These are phyloP conservation scores for Eurystomus gularis DNA, from an alignment of 2,113 vertebrate species.

Conservation along the genomic window DNA sequence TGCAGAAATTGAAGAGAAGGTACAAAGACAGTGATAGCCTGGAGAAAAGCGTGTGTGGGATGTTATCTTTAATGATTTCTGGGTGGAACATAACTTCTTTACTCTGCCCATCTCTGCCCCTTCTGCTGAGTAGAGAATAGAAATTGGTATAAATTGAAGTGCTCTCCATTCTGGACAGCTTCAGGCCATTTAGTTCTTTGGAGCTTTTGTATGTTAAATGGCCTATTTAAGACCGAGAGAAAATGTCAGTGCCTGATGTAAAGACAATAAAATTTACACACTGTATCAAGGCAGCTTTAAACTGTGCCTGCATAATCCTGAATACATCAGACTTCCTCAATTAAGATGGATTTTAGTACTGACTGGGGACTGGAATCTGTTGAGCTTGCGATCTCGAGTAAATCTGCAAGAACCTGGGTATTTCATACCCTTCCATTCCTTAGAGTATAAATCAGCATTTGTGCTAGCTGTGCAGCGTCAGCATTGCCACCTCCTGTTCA, in stretches of 20 bases:
- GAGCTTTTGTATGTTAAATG: slow-evolving; percentile 16
- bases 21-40: slow-evolving; percentile 12
- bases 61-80: not conserved
- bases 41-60: not conserved
- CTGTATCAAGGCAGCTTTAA: slow-evolving; percentile 17
- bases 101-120: not conserved
- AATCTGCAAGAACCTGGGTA: not conserved
- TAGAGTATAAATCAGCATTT: not conserved
- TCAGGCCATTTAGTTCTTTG: not conserved
- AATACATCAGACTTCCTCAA: not conserved
- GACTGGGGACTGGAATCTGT: not conserved
- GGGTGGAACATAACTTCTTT: not conserved
- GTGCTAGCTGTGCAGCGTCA: not conserved
- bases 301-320: not conserved
- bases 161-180: not conserved
- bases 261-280: slow-evolving; percentile 45
- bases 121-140: not conserved
- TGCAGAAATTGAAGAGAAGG: slow-evolving; percentile 90
- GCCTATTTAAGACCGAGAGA: slow-evolving; percentile 20
- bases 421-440: not conserved
- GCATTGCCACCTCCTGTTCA: not conserved
- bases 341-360: slow-evolving; percentile 17
- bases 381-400: not conserved
- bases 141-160: not conserved
- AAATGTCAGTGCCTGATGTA: slow-evolving; percentile 1